phyloP scores from a whole-genome alignment of 2,888 invertebrate genomes.

The Ecliptopera silaceata region DNA sequence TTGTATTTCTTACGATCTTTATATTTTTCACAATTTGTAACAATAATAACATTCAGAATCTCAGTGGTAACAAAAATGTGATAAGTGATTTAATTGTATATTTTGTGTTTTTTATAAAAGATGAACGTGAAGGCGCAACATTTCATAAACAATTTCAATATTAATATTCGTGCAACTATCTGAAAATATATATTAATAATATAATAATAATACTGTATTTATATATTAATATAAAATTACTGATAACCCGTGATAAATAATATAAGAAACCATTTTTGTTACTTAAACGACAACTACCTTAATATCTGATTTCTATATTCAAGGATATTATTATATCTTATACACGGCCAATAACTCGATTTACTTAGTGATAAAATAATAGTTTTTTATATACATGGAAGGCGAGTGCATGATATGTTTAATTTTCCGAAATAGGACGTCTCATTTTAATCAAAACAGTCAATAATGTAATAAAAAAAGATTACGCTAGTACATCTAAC shows the following conservation, averaged over 20 bases:
- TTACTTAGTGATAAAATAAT: constrained; percentile 2
- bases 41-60: neutral
- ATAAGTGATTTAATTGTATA: constrained; percentile 23
- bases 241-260: neutral
- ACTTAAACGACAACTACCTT: neutral
- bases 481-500: constrained; percentile 31
- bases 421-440: constrained; percentile 44
- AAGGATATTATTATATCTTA: neutral
- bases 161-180: constrained; percentile 20
- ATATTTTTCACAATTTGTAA: neutral
- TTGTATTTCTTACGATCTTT: too few species aligned
- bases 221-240: too few species aligned
- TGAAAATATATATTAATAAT: constrained; percentile 1
- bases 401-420: constrained; percentile 58
- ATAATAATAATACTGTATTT: too few species aligned
- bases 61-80: neutral
- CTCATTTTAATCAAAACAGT: constrained; percentile 31
- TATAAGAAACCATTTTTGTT: neutral
- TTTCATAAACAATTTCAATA: constrained; percentile 12
- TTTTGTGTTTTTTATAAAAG: constrained; percentile 14
- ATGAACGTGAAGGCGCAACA: constrained; percentile 12
- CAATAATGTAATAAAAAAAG: constrained; percentile 36
- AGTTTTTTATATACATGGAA: constrained; percentile 72
- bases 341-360: neutral
- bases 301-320: neutral